A percentile compares a stretch with the other conserved stretches of the same genome.
phyloP scores from a whole-genome alignment of 1,140 invertebrate species.

The Aphelenchoides fujianensis region DNA sequence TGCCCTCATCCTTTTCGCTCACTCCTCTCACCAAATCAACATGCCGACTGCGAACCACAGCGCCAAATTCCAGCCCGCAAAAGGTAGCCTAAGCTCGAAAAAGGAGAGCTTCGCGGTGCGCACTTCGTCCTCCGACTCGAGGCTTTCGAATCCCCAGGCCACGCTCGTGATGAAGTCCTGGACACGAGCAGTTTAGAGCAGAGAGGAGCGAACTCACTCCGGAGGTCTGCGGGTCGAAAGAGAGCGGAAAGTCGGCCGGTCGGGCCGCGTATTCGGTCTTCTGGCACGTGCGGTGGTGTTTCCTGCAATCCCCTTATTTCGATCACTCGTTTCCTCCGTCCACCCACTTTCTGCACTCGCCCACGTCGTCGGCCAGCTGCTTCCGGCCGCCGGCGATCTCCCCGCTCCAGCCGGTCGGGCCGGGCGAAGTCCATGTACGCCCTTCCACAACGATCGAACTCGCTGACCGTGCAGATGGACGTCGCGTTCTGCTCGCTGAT shows the following conservation, averaged over 20 bases:
- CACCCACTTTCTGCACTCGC: slow-evolving; percentile 26
- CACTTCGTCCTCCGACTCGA: slow-evolving; percentile 28
- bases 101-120: not conserved
- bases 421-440: slow-evolving; percentile 34
- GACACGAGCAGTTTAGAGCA: slow-evolving; percentile 13
- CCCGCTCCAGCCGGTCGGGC: slow-evolving; percentile 23
- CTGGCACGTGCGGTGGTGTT: not conserved
- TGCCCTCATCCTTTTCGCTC: not conserved
- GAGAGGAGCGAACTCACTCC: slow-evolving; percentile 17
- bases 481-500: slow-evolving; percentile 43
- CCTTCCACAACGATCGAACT: slow-evolving; percentile 32
- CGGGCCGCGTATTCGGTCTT: not conserved
- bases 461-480: slow-evolving; percentile 39
- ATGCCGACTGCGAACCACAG: slow-evolving; percentile 41
- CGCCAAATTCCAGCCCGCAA: slow-evolving; percentile 38
- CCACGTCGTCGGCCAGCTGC: slow-evolving; percentile 16
- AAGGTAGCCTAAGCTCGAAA: slow-evolving; percentile 24
- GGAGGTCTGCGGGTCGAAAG: not conserved
- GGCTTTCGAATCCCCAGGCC: slow-evolving; percentile 29
- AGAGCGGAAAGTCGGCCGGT: not conserved
- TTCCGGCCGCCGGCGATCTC: slow-evolving; percentile 9
- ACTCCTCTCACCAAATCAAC: slow-evolving; percentile 31
- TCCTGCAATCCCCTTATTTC: slow-evolving; percentile 2
- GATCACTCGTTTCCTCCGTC: not conserved
- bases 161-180: slow-evolving; percentile 27